phyloP scores from a whole-genome alignment of 2,888 invertebrate genomes.

The Xanthostigma xanthostigma region DNA sequence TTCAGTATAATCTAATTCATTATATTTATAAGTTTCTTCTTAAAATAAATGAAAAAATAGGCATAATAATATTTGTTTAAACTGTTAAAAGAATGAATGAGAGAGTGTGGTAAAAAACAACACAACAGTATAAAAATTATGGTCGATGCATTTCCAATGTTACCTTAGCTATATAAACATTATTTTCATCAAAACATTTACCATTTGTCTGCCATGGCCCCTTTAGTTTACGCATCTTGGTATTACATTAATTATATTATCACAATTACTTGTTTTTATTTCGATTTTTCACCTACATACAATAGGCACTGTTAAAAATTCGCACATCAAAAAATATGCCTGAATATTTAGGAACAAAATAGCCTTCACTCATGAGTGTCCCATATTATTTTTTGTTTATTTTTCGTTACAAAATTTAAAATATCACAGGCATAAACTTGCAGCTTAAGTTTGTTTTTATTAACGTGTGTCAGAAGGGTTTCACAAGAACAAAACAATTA shows the following conservation, averaged over 20 bases:
- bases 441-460: too few relatives aligned
- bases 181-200: constrained; percentile 7
- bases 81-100: neutral
- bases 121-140: constrained; percentile 5
- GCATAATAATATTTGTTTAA: too few relatives aligned
- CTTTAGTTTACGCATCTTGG: constrained; percentile 4
- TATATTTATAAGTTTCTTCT: too few relatives aligned
- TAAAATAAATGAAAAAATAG: too few relatives aligned
- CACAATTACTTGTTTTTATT: neutral
- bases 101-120: neutral
- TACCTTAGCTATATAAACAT: constrained; percentile 27
- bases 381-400: neutral
- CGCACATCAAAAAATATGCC: neutral
- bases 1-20: too few relatives aligned
- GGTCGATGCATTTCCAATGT: constrained; percentile 31
- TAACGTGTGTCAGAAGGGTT: too few relatives aligned
- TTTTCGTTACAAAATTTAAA: neutral
- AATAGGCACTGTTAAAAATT: too few relatives aligned
- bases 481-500: too few relatives aligned
- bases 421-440: too few relatives aligned
- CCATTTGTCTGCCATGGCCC: constrained; percentile 4
- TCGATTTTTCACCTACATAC: too few relatives aligned
- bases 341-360: neutral
- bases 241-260: neutral
- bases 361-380: neutral